Percentiles rank a stretch among this genome's conserved stretches.
Conservation (phyloP, 2,888 invertebrate genomes). For the Baccha elongata region DNA sequence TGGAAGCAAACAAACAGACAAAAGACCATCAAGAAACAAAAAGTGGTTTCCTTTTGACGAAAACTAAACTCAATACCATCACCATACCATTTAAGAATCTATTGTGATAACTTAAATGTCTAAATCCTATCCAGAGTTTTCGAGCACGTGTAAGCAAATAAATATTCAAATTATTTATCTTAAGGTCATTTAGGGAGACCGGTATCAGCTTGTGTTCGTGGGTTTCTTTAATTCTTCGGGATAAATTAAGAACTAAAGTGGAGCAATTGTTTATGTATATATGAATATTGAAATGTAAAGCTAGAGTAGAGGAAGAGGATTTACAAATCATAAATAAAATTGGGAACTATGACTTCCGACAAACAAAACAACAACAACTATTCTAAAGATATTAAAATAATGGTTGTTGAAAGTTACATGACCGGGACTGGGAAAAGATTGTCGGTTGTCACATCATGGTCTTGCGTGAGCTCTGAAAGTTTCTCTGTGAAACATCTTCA, state of each 20-base stretch:
- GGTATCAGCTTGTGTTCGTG: background rate
- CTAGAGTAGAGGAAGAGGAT: constrained; percentile 16
- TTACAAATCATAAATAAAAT: constrained; percentile 9
- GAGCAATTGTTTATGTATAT: background rate
- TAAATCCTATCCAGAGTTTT: constrained; percentile 32
- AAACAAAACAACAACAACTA: background rate
- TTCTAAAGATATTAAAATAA: background rate
- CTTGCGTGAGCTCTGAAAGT: constrained; percentile 32
- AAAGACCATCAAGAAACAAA: constrained; percentile 5
- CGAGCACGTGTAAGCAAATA: constrained; percentile 56
- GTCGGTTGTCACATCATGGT: constrained; percentile 13
- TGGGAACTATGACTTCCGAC: constrained; percentile 22
- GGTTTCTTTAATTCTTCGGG: constrained; percentile 5
- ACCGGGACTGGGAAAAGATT: background rate
- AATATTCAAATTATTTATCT: constrained; percentile 35
- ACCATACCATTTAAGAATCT: constrained; percentile 1
- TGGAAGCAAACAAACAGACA: background rate
- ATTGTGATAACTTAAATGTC: constrained; percentile 14
- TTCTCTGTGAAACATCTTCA: constrained; percentile 34
- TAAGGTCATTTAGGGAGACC: constrained; percentile 32
- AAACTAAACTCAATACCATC: constrained; percentile 12
- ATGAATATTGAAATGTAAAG: background rate
- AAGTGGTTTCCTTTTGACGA: background rate
- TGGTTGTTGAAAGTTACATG: background rate
- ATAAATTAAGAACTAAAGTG: background rate